phyloP scores from a whole-genome alignment of 2,797 vertebrate genomes.

The Alfaro cultratus region DNA sequence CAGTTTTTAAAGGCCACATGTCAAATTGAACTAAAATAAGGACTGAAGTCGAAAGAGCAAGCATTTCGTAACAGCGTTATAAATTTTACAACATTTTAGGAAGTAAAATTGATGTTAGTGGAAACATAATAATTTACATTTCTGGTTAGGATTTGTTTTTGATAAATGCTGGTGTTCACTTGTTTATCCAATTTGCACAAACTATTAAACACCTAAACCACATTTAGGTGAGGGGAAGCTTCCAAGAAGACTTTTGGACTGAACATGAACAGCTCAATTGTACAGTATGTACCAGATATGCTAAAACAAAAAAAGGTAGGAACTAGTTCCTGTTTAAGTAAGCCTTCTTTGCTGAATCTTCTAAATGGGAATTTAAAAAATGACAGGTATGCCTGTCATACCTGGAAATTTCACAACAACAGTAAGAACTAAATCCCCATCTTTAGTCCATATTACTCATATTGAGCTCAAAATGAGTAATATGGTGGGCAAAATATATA shows the following conservation, averaged over 20 bases:
- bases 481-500: neutral
- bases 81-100: conserved; percentile 12
- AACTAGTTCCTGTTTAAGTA: neutral
- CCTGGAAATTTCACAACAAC: neutral
- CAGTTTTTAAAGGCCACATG: conserved; percentile 45
- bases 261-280: neutral
- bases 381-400: neutral
- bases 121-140: neutral
- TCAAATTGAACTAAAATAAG: conserved; percentile 24
- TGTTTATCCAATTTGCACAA: neutral
- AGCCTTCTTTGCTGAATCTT: neutral
- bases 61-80: conserved; percentile 1
- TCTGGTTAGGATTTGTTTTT: neutral
- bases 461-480: neutral
- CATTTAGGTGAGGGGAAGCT: neutral
- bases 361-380: neutral
- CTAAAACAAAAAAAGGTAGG: neutral
- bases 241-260: neutral
- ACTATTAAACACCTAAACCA: neutral
- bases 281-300: neutral
- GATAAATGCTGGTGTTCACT: neutral
- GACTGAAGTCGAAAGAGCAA: conserved; percentile 12
- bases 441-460: neutral
- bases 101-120: neutral
- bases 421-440: neutral